These are phyloP conservation scores for Nomada fabriciana DNA, from an alignment of 2,888 invertebrate species.

Conservation along the genomic window DNA sequence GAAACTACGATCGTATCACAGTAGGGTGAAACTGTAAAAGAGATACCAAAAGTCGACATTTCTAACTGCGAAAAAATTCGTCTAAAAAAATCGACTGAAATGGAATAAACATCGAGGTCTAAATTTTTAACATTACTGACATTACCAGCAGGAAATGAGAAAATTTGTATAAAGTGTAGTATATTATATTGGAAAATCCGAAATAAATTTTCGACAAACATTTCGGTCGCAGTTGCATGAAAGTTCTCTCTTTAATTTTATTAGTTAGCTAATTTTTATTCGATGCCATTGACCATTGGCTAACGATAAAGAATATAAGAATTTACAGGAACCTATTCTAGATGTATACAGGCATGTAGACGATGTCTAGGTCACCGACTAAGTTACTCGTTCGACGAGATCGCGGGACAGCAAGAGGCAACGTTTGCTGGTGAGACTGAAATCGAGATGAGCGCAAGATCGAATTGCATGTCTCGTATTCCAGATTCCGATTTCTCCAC, in stretches of 20 bases:
- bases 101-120: too few relatives aligned
- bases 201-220: too few relatives aligned
- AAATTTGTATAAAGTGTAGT: too few relatives aligned
- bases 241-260: too few relatives aligned
- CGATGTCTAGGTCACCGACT: constrained; percentile 46
- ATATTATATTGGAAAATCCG: too few relatives aligned
- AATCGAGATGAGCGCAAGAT: constrained; percentile 64
- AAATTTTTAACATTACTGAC: too few relatives aligned
- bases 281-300: not conserved
- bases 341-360: not conserved
- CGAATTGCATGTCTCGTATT: constrained; percentile 66
- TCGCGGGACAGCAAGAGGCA: constrained; percentile 29
- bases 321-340: not conserved
- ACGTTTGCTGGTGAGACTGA: constrained; percentile 47
- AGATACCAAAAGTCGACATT: not conserved
- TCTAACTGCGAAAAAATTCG: not conserved
- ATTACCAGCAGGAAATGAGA: too few relatives aligned
- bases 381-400: constrained; percentile 37
- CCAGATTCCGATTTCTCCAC: constrained; percentile 65
- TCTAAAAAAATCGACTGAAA: too few relatives aligned
- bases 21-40: not conserved
- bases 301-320: not conserved
- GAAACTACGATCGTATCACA: not conserved
- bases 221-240: too few relatives aligned
- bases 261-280: too few relatives aligned